Evolutionary conservation across 2,888 invertebrate species (phyloP).

Genomic region (Cryptosula pallasiana): DNA sequence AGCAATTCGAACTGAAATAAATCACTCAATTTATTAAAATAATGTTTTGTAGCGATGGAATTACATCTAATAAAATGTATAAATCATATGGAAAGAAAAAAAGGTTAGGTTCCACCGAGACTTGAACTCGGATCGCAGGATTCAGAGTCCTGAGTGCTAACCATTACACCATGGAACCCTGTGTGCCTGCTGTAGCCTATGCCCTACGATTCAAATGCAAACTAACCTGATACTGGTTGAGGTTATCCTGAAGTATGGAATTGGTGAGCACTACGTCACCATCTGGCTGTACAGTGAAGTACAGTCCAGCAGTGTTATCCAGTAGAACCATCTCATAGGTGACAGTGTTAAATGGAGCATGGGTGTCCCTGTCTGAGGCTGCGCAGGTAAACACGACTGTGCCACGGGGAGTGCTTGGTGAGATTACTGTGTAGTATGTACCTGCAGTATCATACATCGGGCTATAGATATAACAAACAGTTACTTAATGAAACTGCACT

Average conservation of each 20-base stretch:
- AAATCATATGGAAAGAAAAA: not conserved
- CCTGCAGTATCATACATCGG: not conserved
- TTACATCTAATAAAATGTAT: constrained; percentile 37
- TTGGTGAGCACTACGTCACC: constrained; percentile 17
- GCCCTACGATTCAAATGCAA: too few species aligned
- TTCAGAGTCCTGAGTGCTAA: too few species aligned
- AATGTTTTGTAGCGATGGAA: too few species aligned
- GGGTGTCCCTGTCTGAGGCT: not conserved
- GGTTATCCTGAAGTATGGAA: constrained; percentile 10
- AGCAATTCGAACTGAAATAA: too few species aligned
- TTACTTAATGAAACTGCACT: too few species aligned
- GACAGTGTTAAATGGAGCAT: constrained; percentile 8
- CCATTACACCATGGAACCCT: too few species aligned
- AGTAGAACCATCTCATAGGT: constrained; percentile 20
- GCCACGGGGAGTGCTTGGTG: not conserved
- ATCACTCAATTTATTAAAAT: too few species aligned
- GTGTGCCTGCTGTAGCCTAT: too few species aligned
- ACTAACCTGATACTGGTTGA: constrained; percentile 3
- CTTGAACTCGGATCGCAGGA: too few species aligned
- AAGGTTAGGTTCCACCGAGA: not conserved
- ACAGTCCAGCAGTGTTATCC: constrained; percentile 19
- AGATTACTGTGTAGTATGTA: constrained; percentile 1
- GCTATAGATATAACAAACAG: too few species aligned
- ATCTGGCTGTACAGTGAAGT: not conserved
- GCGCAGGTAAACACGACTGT: constrained; percentile 14